phyloP scores from a whole-genome alignment of 2,888 invertebrate genomes.

The Hypselothyrea guttata region DNA sequence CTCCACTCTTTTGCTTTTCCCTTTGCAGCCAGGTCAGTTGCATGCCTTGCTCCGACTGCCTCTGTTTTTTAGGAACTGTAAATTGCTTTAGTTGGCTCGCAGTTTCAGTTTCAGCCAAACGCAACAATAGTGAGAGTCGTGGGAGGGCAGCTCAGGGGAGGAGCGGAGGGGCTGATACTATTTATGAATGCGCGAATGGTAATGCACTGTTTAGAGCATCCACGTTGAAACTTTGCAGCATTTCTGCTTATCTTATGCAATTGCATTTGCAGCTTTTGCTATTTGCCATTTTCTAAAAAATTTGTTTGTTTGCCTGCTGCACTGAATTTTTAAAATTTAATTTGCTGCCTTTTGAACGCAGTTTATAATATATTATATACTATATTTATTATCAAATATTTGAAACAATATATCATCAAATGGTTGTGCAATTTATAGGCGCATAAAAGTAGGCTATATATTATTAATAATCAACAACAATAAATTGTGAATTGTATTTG shows the following conservation, averaged over 20 bases:
- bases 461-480: no score
- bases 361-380: no score
- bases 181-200: constrained; percentile 52
- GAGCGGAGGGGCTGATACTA: constrained; percentile 24
- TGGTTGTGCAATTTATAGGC: no score
- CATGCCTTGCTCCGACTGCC: constrained; percentile 47
- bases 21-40: constrained; percentile 62
- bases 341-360: no score
- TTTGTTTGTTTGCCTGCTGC: background rate
- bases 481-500: no score
- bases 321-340: no score
- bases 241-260: constrained; percentile 43
- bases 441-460: no score
- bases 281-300: constrained; percentile 29
- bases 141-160: background rate
- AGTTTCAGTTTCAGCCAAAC: constrained; percentile 47
- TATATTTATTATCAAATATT: no score
- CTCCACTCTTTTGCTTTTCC: constrained; percentile 13
- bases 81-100: constrained; percentile 73
- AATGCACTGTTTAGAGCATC: constrained; percentile 38
- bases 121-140: constrained; percentile 40
- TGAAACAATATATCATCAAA: no score
- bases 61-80: constrained; percentile 72
- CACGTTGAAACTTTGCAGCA: constrained; percentile 23
- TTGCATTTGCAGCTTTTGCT: constrained; percentile 27